phyloP scores from a whole-genome alignment of 37 sponge, comb jelly and placozoan genomes.

The Lycopodina hypogea region DNA sequence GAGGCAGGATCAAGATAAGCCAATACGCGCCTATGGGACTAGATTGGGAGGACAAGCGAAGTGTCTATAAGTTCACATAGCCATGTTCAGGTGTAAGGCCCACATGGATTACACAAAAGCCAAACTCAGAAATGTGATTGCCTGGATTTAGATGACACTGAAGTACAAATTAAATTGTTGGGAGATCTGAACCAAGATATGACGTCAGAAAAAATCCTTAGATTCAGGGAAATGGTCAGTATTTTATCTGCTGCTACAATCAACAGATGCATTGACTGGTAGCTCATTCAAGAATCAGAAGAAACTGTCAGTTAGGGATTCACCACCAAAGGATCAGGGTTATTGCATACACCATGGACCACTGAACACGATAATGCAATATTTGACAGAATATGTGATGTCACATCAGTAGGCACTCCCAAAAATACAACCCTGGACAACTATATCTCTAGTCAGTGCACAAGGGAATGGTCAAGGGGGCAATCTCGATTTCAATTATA shows the following conservation, averaged over 20 bases:
- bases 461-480: not conserved
- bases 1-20: conserved; percentile 36
- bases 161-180: conserved; percentile 40
- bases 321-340: too few species aligned
- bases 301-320: too few species aligned
- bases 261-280: conserved; percentile 4
- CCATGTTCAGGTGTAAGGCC: conserved; percentile 22
- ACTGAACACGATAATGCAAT: not conserved
- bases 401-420: not conserved
- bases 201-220: conserved; percentile 25
- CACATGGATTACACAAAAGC: conserved; percentile 28
- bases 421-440: conserved; percentile 5
- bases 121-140: conserved; percentile 1
- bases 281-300: not conserved
- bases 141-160: conserved; percentile 20
- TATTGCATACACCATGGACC: too few species aligned
- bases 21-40: conserved; percentile 36
- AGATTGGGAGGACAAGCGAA: conserved; percentile 47
- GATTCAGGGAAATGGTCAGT: conserved; percentile 30
- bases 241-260: conserved; percentile 24
- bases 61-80: conserved; percentile 31
- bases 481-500: conserved; percentile 28
- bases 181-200: conserved; percentile 41
- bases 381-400: conserved; percentile 21
- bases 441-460: not conserved